These are phyloP conservation scores for Ifrita kowaldi DNA, from an alignment of 2,113 vertebrate genomes.

Conservation along the genomic window DNA sequence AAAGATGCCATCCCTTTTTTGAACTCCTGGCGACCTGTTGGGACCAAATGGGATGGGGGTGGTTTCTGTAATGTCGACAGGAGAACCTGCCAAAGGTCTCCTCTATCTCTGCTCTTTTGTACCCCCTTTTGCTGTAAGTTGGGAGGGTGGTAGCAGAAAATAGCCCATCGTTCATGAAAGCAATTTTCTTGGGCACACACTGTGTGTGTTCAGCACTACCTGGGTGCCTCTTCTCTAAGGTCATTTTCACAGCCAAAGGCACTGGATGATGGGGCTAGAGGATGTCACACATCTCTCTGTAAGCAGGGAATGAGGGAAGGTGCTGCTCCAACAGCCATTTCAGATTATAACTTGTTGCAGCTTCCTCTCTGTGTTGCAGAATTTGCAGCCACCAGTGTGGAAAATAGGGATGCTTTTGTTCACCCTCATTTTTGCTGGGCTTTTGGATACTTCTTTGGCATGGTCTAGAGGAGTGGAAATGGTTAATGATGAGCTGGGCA, in stretches of 20 bases:
- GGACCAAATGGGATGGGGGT: not conserved
- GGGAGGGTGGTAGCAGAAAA: not conserved
- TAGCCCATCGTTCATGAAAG: not conserved
- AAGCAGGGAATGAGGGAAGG: not conserved
- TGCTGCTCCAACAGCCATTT: not conserved
- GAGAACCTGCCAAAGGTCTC: not conserved
- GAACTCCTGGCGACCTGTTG: not conserved
- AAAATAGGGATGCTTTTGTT: not conserved
- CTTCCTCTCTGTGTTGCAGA: not conserved
- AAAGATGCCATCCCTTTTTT: not conserved
- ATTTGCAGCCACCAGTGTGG: not conserved
- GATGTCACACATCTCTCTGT: not conserved
- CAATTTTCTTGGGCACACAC: not conserved
- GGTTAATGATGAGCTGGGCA: not conserved
- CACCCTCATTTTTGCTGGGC: not conserved
- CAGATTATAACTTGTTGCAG: slow-evolving; percentile 20
- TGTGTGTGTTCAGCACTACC: not conserved
- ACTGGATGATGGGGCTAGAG: not conserved
- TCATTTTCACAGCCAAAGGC: not conserved
- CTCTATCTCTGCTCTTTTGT: not conserved
- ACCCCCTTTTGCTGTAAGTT: not conserved
- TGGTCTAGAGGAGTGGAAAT: not conserved
- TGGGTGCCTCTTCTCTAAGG: not conserved
- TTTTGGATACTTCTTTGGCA: not conserved
- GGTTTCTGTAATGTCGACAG: not conserved